Percentiles rank a stretch among this genome's conserved stretches.
These are phyloP conservation scores for Cantharis rustica DNA, from an alignment of 2,888 invertebrate genomes.

Conservation along the genomic window DNA sequence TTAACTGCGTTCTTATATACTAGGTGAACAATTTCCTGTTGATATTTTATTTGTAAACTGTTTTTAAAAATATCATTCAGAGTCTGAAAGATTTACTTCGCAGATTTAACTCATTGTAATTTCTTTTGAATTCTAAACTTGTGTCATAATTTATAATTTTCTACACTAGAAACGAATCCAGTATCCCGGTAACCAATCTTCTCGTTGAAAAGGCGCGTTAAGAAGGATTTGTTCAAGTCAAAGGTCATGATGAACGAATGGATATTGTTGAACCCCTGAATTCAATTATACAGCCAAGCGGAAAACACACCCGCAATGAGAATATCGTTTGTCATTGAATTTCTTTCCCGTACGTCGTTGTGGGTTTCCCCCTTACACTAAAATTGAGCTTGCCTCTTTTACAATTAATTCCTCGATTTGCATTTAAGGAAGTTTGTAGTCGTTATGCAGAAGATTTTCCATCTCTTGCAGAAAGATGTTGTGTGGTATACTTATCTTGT, in stretches of 20 bases:
- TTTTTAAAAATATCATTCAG: background rate
- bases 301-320: constrained; percentile 19
- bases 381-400: constrained; percentile 5
- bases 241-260: constrained; percentile 14
- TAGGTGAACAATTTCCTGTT: background rate
- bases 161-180: background rate
- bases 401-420: constrained; percentile 11
- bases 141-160: background rate
- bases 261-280: constrained; percentile 15
- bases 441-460: constrained; percentile 2
- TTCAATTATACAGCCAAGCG: constrained; percentile 18
- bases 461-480: background rate
- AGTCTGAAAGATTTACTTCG: background rate
- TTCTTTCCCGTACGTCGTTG: background rate
- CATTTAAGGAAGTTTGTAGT: constrained; percentile 5
- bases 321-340: constrained; percentile 14
- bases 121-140: background rate
- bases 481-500: constrained; percentile 23
- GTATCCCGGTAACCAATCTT: constrained; percentile 8
- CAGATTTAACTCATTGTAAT: background rate
- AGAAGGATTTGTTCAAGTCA: constrained; percentile 13
- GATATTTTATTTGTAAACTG: background rate
- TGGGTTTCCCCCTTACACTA: constrained; percentile 3
- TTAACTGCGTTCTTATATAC: background rate
- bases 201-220: constrained; percentile 14